A percentile compares a stretch with the other conserved stretches of the same genome.
phyloP scores from a whole-genome alignment of 2,888 invertebrate species.

The Drosophila koepferae region DNA sequence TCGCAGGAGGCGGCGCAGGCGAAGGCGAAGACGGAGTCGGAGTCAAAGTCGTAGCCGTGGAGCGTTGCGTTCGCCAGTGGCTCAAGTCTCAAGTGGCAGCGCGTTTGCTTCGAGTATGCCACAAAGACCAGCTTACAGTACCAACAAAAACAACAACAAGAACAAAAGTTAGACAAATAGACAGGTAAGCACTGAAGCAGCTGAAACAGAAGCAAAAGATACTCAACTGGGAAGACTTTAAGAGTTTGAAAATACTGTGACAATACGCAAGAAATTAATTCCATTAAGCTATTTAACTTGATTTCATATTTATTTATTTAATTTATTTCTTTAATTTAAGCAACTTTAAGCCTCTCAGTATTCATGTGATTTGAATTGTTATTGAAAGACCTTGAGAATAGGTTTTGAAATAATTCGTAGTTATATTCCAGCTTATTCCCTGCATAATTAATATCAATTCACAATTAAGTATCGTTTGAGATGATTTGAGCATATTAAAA shows the following conservation, averaged over 20 bases:
- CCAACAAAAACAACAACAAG: constrained; percentile 22
- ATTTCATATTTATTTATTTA: too few species aligned
- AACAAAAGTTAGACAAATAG: constrained; percentile 23
- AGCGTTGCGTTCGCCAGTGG: constrained; percentile 8
- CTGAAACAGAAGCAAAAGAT: not conserved
- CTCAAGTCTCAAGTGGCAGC: constrained; percentile 55
- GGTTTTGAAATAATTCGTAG: not conserved
- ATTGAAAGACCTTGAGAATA: not conserved
- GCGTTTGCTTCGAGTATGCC: constrained; percentile 42
- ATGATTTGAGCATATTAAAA: not conserved
- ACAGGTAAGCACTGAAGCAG: constrained; percentile 36
- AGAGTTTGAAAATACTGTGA: not conserved
- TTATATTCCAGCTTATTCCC: not conserved
- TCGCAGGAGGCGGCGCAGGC: constrained; percentile 16
- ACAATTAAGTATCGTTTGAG: not conserved
- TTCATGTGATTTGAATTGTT: not conserved
- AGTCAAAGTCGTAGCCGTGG: constrained; percentile 10
- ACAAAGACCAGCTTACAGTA: constrained; percentile 36
- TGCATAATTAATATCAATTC: not conserved
- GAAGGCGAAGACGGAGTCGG: constrained; percentile 27
- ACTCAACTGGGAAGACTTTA: not conserved
- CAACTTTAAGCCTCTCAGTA: not conserved
- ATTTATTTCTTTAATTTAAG: not conserved
- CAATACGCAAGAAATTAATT: not conserved
- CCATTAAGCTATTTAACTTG: not conserved